phyloP scores from a whole-genome alignment of 2,888 invertebrate genomes.

The Agriopis marginaria region DNA sequence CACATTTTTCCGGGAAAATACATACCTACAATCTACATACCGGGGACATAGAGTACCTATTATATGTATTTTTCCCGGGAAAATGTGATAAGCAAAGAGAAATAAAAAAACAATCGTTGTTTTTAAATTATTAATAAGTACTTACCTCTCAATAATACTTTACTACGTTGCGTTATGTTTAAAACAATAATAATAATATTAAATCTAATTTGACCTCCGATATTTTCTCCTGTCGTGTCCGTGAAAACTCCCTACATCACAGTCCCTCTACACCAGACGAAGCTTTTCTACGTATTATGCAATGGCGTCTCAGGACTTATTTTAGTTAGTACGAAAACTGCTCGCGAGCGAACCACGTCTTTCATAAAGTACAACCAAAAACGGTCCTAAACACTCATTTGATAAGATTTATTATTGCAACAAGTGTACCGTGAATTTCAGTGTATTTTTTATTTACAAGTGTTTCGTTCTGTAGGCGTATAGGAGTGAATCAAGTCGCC shows the following conservation, averaged over 20 bases:
- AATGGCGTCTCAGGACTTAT: conserved; percentile 78
- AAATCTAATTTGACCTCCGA: not conserved
- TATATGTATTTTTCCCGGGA: too few species aligned
- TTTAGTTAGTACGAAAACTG: conserved; percentile 78
- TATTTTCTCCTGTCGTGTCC: conserved; percentile 46
- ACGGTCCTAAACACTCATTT: conserved; percentile 22
- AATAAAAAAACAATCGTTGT: too few species aligned
- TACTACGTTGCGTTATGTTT: too few species aligned
- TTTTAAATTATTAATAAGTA: too few species aligned
- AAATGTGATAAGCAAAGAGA: too few species aligned
- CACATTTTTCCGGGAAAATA: too few species aligned
- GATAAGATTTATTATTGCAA: conserved; percentile 39
- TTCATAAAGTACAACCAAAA: conserved; percentile 45
- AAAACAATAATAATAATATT: too few species aligned
- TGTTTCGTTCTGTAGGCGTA: conserved; percentile 37
- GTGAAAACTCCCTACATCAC: conserved; percentile 51
- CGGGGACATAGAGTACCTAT: too few species aligned
- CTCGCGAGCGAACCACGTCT: conserved; percentile 62
- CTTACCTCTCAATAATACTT: too few species aligned
- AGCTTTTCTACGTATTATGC: conserved; percentile 84
- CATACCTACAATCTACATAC: too few species aligned
- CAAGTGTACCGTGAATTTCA: conserved; percentile 43
- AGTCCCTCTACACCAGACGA: conserved; percentile 57
- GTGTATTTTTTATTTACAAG: conserved; percentile 31
- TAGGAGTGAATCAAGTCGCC: conserved; percentile 52